Conservation (phyloP, 2,888 invertebrate genomes). For the Phymatocera aterrima region DNA sequence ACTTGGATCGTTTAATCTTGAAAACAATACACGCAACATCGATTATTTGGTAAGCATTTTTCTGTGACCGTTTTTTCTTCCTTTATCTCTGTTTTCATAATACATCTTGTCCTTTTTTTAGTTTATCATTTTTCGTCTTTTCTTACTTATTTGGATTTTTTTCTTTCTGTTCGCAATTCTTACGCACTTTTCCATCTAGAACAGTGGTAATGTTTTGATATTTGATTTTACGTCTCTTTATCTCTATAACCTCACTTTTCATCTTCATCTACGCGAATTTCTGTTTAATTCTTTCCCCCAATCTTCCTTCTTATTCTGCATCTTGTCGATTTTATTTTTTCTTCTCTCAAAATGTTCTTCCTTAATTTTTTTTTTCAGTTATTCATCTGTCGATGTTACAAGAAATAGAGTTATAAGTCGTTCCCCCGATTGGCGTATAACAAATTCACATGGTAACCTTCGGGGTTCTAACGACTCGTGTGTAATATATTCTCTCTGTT, state of each 20-base stretch:
- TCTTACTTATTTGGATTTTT: too few species aligned
- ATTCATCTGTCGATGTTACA: background rate
- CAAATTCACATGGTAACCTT: background rate
- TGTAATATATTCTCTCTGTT: background rate
- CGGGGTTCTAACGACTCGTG: background rate
- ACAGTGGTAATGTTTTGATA: too few species aligned
- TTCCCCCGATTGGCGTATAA: background rate
- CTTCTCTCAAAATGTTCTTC: too few species aligned
- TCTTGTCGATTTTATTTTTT: too few species aligned
- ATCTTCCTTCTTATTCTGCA: too few species aligned
- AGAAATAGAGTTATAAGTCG: too few species aligned
- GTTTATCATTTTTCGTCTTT: background rate
- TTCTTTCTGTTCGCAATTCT: too few species aligned
- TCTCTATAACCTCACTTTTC: too few species aligned
- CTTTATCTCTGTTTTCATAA: background rate
- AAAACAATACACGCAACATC: conserved; percentile 55
- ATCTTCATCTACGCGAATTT: too few species aligned
- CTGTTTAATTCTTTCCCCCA: too few species aligned
- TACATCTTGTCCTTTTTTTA: background rate
- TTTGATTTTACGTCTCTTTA: too few species aligned
- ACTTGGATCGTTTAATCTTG: conserved; percentile 64
- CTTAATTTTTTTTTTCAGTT: background rate
- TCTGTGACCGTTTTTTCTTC: background rate
- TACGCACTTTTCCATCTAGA: too few species aligned
- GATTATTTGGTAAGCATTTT: conserved; percentile 58